These are phyloP conservation scores for Laterallus jamaicensis DNA, from an alignment of 2,113 vertebrate genomes.

Conservation along the genomic window DNA sequence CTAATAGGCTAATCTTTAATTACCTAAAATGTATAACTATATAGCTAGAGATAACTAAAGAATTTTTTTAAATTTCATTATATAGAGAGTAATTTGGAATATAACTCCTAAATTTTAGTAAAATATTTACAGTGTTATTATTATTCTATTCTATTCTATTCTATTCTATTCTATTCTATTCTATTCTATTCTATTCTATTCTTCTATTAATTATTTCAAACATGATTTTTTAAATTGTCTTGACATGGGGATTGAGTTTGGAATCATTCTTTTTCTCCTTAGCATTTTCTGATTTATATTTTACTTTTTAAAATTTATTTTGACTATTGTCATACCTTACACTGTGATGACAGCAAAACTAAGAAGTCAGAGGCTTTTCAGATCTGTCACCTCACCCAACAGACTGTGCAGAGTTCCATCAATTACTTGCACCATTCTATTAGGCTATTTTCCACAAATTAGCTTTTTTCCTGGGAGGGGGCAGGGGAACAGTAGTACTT, in stretches of 20 bases:
- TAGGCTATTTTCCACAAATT: constrained; percentile 16
- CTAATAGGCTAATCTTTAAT: background rate
- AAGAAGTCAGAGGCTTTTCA: constrained; percentile 28
- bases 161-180: background rate
- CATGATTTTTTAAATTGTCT: background rate
- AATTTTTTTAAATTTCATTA: background rate
- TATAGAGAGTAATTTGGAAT: background rate
- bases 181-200: background rate
- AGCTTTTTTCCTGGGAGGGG: background rate
- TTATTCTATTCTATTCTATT: background rate
- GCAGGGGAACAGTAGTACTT: background rate
- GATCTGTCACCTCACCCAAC: constrained; percentile 21
- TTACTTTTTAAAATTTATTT: constrained; percentile 12
- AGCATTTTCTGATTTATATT: background rate
- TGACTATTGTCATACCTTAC: background rate
- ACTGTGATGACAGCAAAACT: background rate
- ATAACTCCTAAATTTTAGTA: background rate
- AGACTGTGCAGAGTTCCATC: constrained; percentile 13
- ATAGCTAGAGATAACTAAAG: background rate
- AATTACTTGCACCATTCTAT: constrained; percentile 25
- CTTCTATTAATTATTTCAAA: background rate
- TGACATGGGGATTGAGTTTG: background rate
- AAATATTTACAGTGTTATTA: background rate
- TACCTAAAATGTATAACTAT: background rate
- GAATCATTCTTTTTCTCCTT: background rate